Evolutionary conservation across 2,888 invertebrate species (phyloP).

Genomic region (Caenorhabditis imperialis): DNA sequence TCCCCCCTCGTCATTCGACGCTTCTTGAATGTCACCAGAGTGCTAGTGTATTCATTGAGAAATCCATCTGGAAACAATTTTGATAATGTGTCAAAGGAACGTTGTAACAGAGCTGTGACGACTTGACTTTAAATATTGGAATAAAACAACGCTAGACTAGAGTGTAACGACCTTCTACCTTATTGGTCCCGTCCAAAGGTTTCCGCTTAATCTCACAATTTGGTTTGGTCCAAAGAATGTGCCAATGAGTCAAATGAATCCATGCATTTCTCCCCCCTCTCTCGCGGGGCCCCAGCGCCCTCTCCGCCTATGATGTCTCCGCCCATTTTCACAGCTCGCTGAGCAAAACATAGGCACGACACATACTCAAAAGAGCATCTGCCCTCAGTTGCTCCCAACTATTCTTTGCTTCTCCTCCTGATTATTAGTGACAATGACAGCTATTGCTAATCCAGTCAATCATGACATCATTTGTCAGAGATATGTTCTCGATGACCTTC

Average conservation of each 20-base stretch:
- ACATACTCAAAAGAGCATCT: slow-evolving; percentile 57
- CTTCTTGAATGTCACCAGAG: slow-evolving; percentile 39
- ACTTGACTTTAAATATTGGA: no score
- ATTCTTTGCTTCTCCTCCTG: slow-evolving; percentile 1
- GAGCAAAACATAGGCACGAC: slow-evolving; percentile 57
- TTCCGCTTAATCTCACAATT: slow-evolving; percentile 28
- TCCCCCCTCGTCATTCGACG: slow-evolving; percentile 17
- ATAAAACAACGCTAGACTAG: no score
- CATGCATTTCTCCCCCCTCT: slow-evolving; percentile 38
- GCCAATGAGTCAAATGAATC: slow-evolving; percentile 52
- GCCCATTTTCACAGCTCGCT: slow-evolving; percentile 58
- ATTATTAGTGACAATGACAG: slow-evolving; percentile 37
- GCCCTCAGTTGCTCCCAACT: slow-evolving; percentile 45
- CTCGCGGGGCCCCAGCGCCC: slow-evolving; percentile 25
- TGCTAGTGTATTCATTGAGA: slow-evolving; percentile 39
- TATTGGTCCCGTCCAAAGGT: no score
- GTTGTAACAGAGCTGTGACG: not conserved
- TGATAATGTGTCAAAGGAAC: slow-evolving; percentile 33
- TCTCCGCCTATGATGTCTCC: slow-evolving; percentile 50
- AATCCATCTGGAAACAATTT: slow-evolving; percentile 9
- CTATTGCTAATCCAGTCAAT: slow-evolving; percentile 44
- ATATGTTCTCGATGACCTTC: slow-evolving; percentile 71
- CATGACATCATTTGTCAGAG: slow-evolving; percentile 68
- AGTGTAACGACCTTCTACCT: no score
- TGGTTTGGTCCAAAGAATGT: slow-evolving; percentile 22